A percentile compares a stretch with the other conserved stretches of the same genome.
Evolutionary conservation across 2,113 vertebrate species (phyloP).

Genomic region (Rhinopomastus cyanomelas): DNA sequence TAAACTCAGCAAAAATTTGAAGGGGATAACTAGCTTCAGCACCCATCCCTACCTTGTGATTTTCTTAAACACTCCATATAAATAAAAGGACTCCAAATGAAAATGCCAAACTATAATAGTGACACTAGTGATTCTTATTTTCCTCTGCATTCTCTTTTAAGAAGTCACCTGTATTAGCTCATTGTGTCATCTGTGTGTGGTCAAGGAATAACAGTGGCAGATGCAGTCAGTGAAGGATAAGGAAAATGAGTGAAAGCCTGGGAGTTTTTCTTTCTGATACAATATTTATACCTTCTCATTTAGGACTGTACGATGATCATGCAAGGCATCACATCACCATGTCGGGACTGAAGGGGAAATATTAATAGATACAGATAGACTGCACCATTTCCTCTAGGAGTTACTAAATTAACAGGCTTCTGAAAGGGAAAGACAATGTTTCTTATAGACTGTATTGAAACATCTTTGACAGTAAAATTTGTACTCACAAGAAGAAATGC

Average conservation of each 20-base stretch:
- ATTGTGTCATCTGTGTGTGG: conserved; percentile 39
- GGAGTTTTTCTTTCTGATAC: conserved; percentile 49
- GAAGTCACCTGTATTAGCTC: conserved; percentile 62
- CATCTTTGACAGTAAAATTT: conserved; percentile 60
- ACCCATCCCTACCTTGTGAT: conserved; percentile 67
- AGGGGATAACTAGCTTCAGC: conserved; percentile 76
- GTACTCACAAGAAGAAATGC: conserved; percentile 45
- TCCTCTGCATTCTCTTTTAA: conserved; percentile 81
- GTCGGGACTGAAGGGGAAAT: conserved; percentile 68
- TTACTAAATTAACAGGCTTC: conserved; percentile 67
- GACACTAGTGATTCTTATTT: conserved; percentile 88
- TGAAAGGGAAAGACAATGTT: conserved; percentile 61
- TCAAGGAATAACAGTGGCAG: conserved; percentile 60
- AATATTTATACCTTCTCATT: conserved; percentile 71
- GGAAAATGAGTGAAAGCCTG: conserved; percentile 45
- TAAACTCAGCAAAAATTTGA: conserved; percentile 84
- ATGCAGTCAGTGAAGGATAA: conserved; percentile 50
- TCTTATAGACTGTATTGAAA: conserved; percentile 63
- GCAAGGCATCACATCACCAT: conserved; percentile 55
- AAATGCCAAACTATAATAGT: conserved; percentile 89
- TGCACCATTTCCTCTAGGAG: conserved; percentile 67
- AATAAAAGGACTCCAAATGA: conserved; percentile 83
- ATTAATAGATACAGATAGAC: conserved; percentile 37
- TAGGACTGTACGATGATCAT: conserved; percentile 58
- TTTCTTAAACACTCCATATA: conserved; percentile 71